Conservation (phyloP, 1,140 invertebrate species). For the Tetraneura akinire region DNA sequence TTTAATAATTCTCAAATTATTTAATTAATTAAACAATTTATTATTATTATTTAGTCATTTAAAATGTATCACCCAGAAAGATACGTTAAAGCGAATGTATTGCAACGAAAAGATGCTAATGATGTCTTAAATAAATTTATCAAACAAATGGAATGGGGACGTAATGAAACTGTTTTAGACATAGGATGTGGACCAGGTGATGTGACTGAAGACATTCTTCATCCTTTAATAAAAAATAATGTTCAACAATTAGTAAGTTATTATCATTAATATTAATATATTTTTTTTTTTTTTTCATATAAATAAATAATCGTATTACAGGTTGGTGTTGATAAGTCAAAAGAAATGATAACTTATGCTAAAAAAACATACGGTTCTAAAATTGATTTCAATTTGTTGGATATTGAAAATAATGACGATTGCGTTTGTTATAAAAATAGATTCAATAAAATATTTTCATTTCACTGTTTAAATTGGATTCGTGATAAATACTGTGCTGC, state of each 20-base stretch:
- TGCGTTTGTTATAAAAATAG: neutral
- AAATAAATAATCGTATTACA: too few relatives aligned
- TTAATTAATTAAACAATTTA: too few relatives aligned
- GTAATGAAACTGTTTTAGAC: slow-evolving; percentile 44
- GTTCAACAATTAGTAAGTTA: slow-evolving; percentile 22
- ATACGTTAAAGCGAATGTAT: slow-evolving; percentile 22
- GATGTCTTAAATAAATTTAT: slow-evolving; percentile 30
- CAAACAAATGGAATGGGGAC: slow-evolving; percentile 43
- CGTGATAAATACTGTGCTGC: neutral
- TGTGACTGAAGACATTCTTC: slow-evolving; percentile 46
- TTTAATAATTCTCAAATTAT: too few relatives aligned
- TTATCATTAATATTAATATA: neutral
- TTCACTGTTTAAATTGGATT: slow-evolving; percentile 36
- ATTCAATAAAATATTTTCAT: slow-evolving; percentile 41
- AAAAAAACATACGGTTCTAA: slow-evolving; percentile 10
- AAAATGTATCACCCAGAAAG: slow-evolving; percentile 22
- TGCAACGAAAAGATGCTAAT: slow-evolving; percentile 43
- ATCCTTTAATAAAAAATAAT: slow-evolving; percentile 43
- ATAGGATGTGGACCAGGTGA: slow-evolving; percentile 51
- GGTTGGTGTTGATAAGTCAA: slow-evolving; percentile 44
- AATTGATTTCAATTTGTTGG: slow-evolving; percentile 11
- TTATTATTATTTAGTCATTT: slow-evolving; percentile 20
- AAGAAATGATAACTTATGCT: slow-evolving; percentile 15
- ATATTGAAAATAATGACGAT: slow-evolving; percentile 31
- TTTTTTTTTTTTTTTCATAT: too few relatives aligned